A percentile compares a stretch with the other conserved stretches of the same genome.
Evolutionary conservation across 2,888 invertebrate species (phyloP).

Genomic region (Acleris emargana): DNA sequence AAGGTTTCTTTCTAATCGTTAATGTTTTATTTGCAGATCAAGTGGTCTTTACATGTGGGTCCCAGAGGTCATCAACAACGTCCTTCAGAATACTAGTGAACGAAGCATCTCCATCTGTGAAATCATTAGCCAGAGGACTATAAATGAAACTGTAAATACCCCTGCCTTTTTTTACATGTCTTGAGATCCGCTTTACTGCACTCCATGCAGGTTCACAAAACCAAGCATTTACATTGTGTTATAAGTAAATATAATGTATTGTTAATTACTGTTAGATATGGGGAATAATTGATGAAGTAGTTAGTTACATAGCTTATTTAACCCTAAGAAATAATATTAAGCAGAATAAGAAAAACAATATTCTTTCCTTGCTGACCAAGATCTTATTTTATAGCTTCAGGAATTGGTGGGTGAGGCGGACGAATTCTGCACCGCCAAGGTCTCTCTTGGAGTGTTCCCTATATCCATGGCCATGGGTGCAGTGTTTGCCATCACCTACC

Average conservation of each 20-base stretch:
- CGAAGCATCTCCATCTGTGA: slow-evolving; percentile 68
- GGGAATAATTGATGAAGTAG: no score
- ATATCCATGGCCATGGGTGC: slow-evolving; percentile 79
- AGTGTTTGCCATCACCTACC: slow-evolving; percentile 71
- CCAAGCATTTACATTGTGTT: no score
- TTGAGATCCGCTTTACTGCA: no score
- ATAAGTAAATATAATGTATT: no score
- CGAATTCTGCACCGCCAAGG: slow-evolving; percentile 53
- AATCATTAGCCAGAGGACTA: slow-evolving; percentile 59
- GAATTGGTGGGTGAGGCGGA: slow-evolving; percentile 7
- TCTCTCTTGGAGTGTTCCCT: slow-evolving; percentile 70
- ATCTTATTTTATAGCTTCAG: not conserved
- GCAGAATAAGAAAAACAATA: not conserved
- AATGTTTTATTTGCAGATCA: slow-evolving; percentile 58
- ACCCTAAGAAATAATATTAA: no score
- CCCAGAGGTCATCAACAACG: slow-evolving; percentile 83
- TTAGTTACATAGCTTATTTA: no score
- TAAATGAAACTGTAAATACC: slow-evolving; percentile 48
- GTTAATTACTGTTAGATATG: no score
- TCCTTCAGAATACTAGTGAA: slow-evolving; percentile 61
- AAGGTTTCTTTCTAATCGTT: not conserved
- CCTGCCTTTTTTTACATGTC: no score
- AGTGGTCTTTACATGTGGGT: slow-evolving; percentile 84
- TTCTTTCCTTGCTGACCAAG: not conserved
- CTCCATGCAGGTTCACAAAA: no score